phyloP scores from a whole-genome alignment of 2,797 vertebrate genomes.

The Sebastes miniatus region DNA sequence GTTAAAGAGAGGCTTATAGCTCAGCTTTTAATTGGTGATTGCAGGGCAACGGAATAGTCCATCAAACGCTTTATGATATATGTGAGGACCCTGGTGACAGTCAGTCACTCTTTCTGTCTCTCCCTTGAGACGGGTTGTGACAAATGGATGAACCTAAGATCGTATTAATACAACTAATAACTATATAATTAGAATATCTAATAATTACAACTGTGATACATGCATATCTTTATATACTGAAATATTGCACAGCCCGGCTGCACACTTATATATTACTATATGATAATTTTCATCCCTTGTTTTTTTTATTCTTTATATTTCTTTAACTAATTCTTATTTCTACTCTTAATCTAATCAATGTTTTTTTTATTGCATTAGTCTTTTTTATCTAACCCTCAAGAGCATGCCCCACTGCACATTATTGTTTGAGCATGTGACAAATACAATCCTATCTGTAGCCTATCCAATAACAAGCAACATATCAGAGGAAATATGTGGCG shows the following conservation, averaged over 20 bases:
- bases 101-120: not conserved
- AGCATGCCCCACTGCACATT: not conserved
- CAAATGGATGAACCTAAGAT: not conserved
- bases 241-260: too few species aligned
- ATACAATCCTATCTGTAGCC: not conserved
- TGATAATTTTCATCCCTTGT: too few species aligned
- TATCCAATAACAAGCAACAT: not conserved
- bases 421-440: not conserved
- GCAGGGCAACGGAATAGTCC: not conserved
- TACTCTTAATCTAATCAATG: too few species aligned
- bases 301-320: too few species aligned
- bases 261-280: too few species aligned
- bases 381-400: too few species aligned
- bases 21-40: slow-evolving; percentile 18
- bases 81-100: not conserved
- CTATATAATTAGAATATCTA: not conserved
- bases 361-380: too few species aligned
- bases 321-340: too few species aligned
- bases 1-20: slow-evolving; percentile 15
- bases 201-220: not conserved
- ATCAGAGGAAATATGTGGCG: not conserved
- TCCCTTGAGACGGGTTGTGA: not conserved
- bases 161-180: not conserved
- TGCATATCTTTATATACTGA: too few species aligned
- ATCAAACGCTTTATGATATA: not conserved